These are phyloP conservation scores for Raphicerus campestris DNA, from an alignment of 2,113 vertebrate genomes.

Conservation along the genomic window DNA sequence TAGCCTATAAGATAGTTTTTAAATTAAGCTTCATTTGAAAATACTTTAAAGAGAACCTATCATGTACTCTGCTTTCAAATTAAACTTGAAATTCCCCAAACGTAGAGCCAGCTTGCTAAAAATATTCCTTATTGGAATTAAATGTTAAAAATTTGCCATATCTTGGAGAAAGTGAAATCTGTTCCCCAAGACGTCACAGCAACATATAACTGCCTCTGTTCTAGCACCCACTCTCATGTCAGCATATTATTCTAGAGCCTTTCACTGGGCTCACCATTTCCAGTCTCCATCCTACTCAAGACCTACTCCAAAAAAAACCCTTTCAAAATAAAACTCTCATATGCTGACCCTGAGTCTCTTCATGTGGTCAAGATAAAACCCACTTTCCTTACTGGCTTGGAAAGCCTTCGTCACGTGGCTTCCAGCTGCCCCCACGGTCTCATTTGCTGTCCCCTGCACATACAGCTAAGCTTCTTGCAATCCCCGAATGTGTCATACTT, in stretches of 20 bases:
- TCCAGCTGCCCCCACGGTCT: neutral
- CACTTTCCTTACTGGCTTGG: neutral
- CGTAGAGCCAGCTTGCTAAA: constrained; percentile 20
- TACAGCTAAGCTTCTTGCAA: neutral
- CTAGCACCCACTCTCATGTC: neutral
- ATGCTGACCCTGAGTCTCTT: neutral
- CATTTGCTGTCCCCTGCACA: neutral
- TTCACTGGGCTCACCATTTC: neutral
- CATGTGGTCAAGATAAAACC: neutral
- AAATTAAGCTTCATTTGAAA: constrained; percentile 29
- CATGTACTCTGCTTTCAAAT: constrained; percentile 43
- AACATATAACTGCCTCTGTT: neutral
- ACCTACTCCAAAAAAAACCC: neutral
- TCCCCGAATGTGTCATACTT: neutral
- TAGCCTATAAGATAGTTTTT: constrained; percentile 20
- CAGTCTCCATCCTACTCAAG: neutral
- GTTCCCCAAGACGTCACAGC: neutral
- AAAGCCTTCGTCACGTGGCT: neutral
- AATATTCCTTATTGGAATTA: constrained; percentile 50
- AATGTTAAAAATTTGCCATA: constrained; percentile 16
- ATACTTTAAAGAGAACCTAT: constrained; percentile 24
- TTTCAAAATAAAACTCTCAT: neutral
- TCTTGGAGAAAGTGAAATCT: constrained; percentile 23
- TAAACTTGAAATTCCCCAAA: constrained; percentile 48
- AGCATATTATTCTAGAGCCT: neutral